phyloP scores from a whole-genome alignment of 2,113 vertebrate genomes.

The Peromyscus leucopus region DNA sequence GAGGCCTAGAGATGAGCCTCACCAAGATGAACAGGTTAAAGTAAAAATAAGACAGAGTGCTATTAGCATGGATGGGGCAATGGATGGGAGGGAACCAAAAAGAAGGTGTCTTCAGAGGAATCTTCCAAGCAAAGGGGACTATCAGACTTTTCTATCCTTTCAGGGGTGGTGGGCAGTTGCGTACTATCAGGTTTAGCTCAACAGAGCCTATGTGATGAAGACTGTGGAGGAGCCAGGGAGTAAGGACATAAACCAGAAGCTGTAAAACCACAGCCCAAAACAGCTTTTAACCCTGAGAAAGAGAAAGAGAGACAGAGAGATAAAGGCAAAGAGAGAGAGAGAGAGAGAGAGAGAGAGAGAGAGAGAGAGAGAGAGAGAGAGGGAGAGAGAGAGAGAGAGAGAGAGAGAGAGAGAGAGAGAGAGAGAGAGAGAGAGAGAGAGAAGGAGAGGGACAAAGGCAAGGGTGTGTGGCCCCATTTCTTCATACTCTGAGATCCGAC shows the following conservation, averaged over 20 bases:
- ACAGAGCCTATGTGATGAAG: not conserved
- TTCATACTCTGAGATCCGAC: no score
- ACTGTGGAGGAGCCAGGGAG: not conserved
- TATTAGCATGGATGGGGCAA: not conserved
- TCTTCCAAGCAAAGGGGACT: not conserved
- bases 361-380: not conserved
- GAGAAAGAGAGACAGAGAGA: not conserved
- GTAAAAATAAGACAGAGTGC: not conserved
- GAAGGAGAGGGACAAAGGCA: not conserved
- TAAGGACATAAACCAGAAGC: not conserved
- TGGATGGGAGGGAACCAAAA: not conserved
- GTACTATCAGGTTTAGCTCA: not conserved
- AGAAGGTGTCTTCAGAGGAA: not conserved
- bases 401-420: not conserved
- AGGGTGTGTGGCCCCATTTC: not conserved
- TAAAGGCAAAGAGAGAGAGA: not conserved
- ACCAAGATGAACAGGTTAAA: not conserved
- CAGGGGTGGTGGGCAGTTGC: no score
- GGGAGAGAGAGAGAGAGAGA: not conserved
- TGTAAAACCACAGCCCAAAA: not conserved
- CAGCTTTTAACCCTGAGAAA: not conserved
- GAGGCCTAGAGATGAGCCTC: no score
- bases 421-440: not conserved
- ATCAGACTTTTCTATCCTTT: not conserved
- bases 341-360: not conserved